phyloP scores from a whole-genome alignment of 2,797 vertebrate species.

The Psittacula derbiana region DNA sequence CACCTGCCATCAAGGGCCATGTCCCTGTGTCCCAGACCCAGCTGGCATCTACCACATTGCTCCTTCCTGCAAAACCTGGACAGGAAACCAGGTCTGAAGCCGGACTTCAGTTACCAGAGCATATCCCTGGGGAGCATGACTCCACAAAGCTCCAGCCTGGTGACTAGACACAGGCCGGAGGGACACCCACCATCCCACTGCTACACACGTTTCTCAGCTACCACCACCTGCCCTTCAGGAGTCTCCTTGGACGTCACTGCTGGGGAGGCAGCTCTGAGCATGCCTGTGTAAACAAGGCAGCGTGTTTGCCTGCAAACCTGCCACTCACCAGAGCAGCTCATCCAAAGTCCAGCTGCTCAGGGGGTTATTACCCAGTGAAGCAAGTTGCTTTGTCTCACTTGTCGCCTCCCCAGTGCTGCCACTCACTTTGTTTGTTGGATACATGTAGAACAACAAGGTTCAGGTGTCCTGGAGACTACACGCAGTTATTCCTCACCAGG shows the following conservation, averaged over 20 bases:
- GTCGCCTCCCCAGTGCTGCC: not conserved
- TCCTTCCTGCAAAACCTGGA: not conserved
- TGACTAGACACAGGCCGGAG: not conserved
- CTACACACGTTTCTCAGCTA: not conserved
- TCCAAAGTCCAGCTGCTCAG: conserved; percentile 46
- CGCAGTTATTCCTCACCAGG: not conserved
- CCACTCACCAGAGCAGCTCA: not conserved
- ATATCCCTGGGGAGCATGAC: not conserved
- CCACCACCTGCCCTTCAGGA: not conserved
- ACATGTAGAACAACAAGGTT: not conserved
- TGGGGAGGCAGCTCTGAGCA: not conserved
- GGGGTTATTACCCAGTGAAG: not conserved
- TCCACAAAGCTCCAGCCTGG: not conserved
- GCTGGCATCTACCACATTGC: not conserved
- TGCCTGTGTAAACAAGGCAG: not conserved
- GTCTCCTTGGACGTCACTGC: not conserved
- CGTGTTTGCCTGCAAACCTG: not conserved
- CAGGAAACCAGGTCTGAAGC: not conserved
- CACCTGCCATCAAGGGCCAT: fast-evolving
- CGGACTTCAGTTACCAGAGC: not conserved
- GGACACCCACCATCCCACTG: not conserved
- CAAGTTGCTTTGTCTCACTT: not conserved
- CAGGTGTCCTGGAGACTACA: not conserved
- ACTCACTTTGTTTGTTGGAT: not conserved
- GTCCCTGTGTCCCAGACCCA: not conserved